These are phyloP conservation scores for Calidris pugnax DNA, from an alignment of 2,113 vertebrate species.

Conservation along the genomic window DNA sequence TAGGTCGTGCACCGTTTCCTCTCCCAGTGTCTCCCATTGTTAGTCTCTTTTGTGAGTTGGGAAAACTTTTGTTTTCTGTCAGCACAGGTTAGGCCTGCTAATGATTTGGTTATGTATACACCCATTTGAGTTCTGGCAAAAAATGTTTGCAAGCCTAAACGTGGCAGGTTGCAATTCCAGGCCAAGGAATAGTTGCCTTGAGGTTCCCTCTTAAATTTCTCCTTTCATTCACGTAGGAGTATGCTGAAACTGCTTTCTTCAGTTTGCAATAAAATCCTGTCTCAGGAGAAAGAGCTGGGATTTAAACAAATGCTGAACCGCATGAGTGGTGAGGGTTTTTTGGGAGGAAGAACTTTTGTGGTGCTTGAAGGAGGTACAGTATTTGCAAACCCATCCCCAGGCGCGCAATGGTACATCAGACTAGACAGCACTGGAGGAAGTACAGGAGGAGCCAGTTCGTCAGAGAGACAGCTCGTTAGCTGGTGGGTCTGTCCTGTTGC, in stretches of 20 bases:
- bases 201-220: background rate
- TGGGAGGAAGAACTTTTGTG: background rate
- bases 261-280: background rate
- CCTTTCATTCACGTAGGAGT: background rate
- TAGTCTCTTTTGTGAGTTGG: background rate
- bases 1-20: background rate
- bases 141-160: fast-evolving
- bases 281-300: fast-evolving
- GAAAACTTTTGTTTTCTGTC: background rate
- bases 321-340: fast-evolving
- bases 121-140: background rate
- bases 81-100: fast-evolving
- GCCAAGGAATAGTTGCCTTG: background rate
- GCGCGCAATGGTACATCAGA: background rate
- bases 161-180: background rate
- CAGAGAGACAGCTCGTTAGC: fast-evolving
- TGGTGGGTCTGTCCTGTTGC: background rate
- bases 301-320: background rate
- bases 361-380: background rate
- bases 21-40: background rate
- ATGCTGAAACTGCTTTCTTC: background rate
- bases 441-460: background rate
- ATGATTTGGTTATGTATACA: background rate
- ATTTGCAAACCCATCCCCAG: background rate
- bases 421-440: background rate